Evolutionary conservation across 2,113 vertebrate genomes (phyloP).

Genomic region (Syngnathus typhle): DNA sequence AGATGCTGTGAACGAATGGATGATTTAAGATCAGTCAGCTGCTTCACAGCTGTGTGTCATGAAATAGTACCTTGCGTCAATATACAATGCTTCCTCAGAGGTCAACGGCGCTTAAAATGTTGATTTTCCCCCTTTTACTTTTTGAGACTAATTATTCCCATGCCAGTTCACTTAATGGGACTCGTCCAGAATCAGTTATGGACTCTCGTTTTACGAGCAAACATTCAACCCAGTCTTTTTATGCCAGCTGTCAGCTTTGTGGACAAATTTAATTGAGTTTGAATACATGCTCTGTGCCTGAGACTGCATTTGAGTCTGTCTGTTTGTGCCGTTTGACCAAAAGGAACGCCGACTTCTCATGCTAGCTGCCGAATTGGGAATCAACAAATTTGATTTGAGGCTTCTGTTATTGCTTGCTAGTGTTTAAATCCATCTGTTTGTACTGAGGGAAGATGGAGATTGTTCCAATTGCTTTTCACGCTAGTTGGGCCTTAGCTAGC

Average conservation of each 20-base stretch:
- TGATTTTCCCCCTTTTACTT: no score
- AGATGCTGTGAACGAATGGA: background rate
- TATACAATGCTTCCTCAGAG: background rate
- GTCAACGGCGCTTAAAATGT: background rate
- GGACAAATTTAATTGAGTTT: background rate
- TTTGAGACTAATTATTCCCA: background rate
- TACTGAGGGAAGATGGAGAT: background rate
- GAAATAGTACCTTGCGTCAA: background rate
- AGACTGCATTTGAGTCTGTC: background rate
- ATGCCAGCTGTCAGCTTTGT: background rate
- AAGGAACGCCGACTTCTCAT: background rate
- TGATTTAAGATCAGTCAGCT: background rate
- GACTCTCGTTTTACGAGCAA: background rate
- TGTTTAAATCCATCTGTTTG: background rate
- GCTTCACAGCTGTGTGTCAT: background rate
- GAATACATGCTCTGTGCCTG: background rate
- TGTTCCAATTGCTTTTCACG: background rate
- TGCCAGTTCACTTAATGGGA: background rate
- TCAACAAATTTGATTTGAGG: background rate
- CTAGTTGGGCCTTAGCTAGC: background rate
- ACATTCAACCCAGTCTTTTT: background rate
- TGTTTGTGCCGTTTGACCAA: background rate
- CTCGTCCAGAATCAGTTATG: background rate
- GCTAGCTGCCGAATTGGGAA: background rate
- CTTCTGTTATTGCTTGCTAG: background rate